Percentiles rank a stretch among this genome's conserved stretches.
phyloP scores from a whole-genome alignment of 2,888 invertebrate species.

The Cerastis leucographa region DNA sequence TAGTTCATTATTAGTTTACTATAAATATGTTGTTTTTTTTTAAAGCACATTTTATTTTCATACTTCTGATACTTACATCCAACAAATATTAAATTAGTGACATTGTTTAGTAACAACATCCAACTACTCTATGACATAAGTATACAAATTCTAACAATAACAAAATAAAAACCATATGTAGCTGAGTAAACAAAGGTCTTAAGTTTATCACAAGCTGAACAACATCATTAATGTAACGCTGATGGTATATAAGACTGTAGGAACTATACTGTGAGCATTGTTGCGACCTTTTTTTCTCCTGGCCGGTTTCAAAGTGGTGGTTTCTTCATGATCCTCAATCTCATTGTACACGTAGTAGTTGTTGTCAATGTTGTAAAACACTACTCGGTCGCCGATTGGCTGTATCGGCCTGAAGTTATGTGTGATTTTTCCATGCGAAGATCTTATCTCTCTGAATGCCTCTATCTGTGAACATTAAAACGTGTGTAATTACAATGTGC shows the following conservation, averaged over 20 bases:
- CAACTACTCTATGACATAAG: conserved; percentile 18
- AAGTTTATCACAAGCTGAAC: conserved; percentile 56
- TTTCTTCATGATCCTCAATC: conserved; percentile 80
- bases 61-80: conserved; percentile 1
- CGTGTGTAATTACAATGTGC: conserved; percentile 17
- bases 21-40: conserved; percentile 16
- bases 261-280: conserved; percentile 47
- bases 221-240: conserved; percentile 57
- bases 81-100: conserved; percentile 49
- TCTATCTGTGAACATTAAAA: conserved; percentile 91
- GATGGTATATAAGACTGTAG: conserved; percentile 54
- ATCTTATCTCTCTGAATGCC: conserved; percentile 93
- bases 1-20: conserved; percentile 29
- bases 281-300: conserved; percentile 75
- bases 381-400: conserved; percentile 93
- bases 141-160: conserved; percentile 42
- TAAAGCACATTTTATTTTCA: conserved; percentile 32
- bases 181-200: conserved; percentile 36
- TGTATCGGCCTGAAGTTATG: conserved; percentile 96
- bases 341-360: conserved; percentile 86
- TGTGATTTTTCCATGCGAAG: conserved; percentile 92
- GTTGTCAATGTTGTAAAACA: conserved; percentile 91
- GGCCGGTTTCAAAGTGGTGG: conserved; percentile 66
- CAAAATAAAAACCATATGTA: conserved; percentile 33
- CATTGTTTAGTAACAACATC: conserved; percentile 50